phyloP scores from a whole-genome alignment of 1,140 invertebrate genomes.

The Agrypnia vestita region DNA sequence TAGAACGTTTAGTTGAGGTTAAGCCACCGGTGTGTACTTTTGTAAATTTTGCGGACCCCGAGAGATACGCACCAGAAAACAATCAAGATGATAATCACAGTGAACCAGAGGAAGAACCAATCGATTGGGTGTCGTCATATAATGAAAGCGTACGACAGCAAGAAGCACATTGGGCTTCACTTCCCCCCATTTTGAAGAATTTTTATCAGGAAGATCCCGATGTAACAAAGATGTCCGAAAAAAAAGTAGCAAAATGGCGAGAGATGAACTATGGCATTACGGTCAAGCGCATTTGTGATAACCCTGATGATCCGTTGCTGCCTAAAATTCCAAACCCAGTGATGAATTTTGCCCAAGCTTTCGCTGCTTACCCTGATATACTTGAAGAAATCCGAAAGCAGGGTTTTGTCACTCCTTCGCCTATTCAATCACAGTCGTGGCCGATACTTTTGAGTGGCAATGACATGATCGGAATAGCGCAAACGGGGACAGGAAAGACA shows the following conservation, averaged over 20 bases:
- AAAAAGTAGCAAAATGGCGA: conserved; percentile 78
- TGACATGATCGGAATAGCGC: conserved; percentile 95
- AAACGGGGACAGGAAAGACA: conserved; percentile 94
- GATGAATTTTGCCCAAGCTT: conserved; percentile 88
- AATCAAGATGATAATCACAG: conserved; percentile 66
- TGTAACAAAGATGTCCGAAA: conserved; percentile 77
- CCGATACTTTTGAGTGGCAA: conserved; percentile 88
- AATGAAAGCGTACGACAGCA: conserved; percentile 72
- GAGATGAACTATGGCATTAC: conserved; percentile 82
- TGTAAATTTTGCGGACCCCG: conserved; percentile 51
- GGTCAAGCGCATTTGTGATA: conserved; percentile 72
- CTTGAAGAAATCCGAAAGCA: conserved; percentile 86
- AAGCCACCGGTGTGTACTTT: neutral
- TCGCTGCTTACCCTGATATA: conserved; percentile 87
- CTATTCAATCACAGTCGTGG: conserved; percentile 94
- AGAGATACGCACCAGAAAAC: conserved; percentile 57
- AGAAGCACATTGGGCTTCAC: conserved; percentile 75
- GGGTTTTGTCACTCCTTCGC: conserved; percentile 88
- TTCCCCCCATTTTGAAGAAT: conserved; percentile 82
- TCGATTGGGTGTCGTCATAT: conserved; percentile 68
- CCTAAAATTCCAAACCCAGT: conserved; percentile 87
- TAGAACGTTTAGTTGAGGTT: conserved; percentile 66
- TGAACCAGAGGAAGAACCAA: conserved; percentile 63
- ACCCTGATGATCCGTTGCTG: conserved; percentile 66
- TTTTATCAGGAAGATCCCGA: conserved; percentile 88